Percentiles rank a stretch among this genome's conserved stretches.
phyloP scores from a whole-genome alignment of 2,888 invertebrate genomes.

The Villa cingulata region DNA sequence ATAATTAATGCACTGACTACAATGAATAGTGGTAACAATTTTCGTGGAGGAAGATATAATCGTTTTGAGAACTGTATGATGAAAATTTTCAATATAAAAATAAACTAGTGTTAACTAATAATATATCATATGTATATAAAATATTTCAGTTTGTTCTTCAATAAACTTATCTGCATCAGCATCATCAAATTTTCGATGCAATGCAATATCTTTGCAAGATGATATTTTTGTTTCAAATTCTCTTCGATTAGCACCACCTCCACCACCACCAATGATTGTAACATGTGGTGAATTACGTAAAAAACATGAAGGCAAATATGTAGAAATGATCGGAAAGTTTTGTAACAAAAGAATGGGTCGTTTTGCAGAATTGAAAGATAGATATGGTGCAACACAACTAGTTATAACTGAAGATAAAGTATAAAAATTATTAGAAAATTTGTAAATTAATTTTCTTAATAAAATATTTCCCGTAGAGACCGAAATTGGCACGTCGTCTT shows the following conservation, averaged over 20 bases:
- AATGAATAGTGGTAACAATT: background rate
- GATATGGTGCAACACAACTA: constrained; percentile 47
- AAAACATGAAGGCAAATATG: constrained; percentile 40
- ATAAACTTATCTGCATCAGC: too few species aligned
- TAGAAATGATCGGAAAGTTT: constrained; percentile 49
- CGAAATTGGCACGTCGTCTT: constrained; percentile 33
- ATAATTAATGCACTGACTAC: too few species aligned
- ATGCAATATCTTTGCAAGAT: background rate
- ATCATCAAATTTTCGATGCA: background rate
- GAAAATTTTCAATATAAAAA: background rate
- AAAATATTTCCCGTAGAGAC: constrained; percentile 25
- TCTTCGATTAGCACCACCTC: constrained; percentile 31
- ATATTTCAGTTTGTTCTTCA: background rate
- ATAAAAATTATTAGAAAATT: too few species aligned
- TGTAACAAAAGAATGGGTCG: constrained; percentile 42
- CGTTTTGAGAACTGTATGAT: background rate
- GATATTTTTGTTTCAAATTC: background rate
- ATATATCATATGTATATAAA: background rate
- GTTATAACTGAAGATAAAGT: constrained; percentile 33
- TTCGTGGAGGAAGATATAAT: background rate
- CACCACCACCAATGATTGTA: constrained; percentile 31
- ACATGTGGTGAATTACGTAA: constrained; percentile 46
- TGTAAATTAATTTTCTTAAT: too few species aligned
- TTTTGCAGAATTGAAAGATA: constrained; percentile 49
- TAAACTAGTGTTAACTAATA: too few species aligned